phyloP scores from a whole-genome alignment of 2,113 vertebrate genomes.

The Gallinago undulata region DNA sequence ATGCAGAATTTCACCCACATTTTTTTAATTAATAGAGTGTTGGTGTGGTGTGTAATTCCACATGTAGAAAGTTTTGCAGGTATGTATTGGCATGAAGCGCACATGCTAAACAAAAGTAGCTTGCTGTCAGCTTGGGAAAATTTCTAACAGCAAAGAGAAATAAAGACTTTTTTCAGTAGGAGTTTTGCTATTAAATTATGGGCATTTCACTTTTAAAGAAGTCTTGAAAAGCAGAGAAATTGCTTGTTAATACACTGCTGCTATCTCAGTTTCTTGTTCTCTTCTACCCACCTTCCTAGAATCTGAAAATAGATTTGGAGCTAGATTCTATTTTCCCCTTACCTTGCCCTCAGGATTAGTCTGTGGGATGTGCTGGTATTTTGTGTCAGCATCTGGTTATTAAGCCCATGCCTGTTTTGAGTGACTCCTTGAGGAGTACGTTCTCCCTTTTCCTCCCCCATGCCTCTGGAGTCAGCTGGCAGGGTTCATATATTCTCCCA shows the following conservation, averaged over 20 bases:
- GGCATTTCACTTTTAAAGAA: not conserved
- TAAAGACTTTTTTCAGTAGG: not conserved
- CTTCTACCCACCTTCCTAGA: not conserved
- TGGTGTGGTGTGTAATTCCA: not conserved
- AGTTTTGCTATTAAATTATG: not conserved
- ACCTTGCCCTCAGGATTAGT: not conserved
- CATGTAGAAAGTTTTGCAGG: not conserved
- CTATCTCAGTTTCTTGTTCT: not conserved
- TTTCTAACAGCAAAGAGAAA: not conserved
- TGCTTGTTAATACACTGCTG: not conserved
- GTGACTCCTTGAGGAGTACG: rapidly evolving
- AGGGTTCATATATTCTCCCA: not conserved
- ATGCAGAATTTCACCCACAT: not conserved
- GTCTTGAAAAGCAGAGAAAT: not conserved
- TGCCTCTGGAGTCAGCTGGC: not conserved
- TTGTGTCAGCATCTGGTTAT: not conserved
- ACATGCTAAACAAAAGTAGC: not conserved
- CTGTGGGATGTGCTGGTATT: not conserved
- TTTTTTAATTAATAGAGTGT: not conserved
- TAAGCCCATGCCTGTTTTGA: not conserved
- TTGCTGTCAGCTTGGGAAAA: not conserved
- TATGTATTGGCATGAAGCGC: not conserved
- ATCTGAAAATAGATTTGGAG: not conserved
- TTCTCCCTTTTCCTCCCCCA: not conserved
- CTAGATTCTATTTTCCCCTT: not conserved